Conservation (phyloP, 2,888 invertebrate genomes). For the Hyposoter dolosus region DNA sequence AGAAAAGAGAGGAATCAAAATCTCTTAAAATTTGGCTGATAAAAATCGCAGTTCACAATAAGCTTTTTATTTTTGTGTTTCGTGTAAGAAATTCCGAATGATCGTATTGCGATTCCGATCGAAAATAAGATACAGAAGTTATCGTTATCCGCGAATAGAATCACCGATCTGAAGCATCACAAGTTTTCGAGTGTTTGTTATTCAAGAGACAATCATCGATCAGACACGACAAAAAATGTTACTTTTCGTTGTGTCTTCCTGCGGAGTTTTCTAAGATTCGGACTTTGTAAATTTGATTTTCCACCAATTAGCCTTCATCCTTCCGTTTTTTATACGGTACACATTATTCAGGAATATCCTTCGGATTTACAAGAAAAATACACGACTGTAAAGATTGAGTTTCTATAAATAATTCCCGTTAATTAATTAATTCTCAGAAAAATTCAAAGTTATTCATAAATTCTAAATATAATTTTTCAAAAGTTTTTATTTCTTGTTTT, state of each 20-base stretch:
- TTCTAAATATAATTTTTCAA: background rate
- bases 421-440: background rate
- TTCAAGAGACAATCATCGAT: slow-evolving; percentile 31
- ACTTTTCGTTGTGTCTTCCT: background rate
- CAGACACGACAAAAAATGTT: background rate
- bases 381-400: background rate
- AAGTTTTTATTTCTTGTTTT: background rate
- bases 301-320: background rate
- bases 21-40: background rate
- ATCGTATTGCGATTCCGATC: background rate
- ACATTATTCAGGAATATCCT: background rate
- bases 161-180: slow-evolving; percentile 12
- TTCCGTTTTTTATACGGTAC: background rate
- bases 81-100: no score
- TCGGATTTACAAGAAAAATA: background rate
- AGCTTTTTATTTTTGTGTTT: background rate
- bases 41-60: background rate
- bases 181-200: slow-evolving; percentile 16
- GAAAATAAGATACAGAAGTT: slow-evolving; percentile 12
- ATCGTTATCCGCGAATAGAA: background rate
- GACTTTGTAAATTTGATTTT: background rate
- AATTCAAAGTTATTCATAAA: background rate
- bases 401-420: background rate
- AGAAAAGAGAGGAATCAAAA: background rate
- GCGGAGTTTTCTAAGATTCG: background rate